These are phyloP conservation scores for Alcis repandata DNA, from an alignment of 2,888 invertebrate species.

Conservation along the genomic window DNA sequence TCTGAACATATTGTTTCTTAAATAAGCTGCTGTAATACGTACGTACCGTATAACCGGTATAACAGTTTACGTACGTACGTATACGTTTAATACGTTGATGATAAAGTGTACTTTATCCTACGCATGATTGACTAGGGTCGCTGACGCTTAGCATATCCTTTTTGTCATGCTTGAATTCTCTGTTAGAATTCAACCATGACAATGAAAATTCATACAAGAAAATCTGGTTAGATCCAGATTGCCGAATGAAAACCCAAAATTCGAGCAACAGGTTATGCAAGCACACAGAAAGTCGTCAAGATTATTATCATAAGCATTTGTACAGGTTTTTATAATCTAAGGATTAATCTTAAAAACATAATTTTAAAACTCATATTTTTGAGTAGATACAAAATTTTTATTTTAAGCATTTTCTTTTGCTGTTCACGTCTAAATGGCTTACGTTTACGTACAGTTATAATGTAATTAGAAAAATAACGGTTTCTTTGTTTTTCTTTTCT, in stretches of 20 bases:
- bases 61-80: too few species aligned
- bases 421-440: not conserved
- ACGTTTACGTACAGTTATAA: not conserved
- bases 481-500: too few species aligned
- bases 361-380: not conserved
- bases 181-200: conserved; percentile 22
- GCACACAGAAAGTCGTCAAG: not conserved
- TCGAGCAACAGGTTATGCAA: not conserved
- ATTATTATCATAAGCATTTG: not conserved
- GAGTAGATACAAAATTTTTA: too few species aligned
- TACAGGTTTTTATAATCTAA: not conserved
- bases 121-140: conserved; percentile 6
- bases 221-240: conserved; percentile 6
- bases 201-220: conserved; percentile 21
- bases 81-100: not conserved
- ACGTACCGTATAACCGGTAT: too few species aligned
- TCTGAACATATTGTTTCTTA: too few species aligned
- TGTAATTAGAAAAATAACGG: too few species aligned
- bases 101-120: not conserved
- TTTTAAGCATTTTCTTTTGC: not conserved
- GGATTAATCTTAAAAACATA: not conserved
- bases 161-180: conserved; percentile 24
- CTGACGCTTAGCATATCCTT: conserved; percentile 3
- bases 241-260: not conserved
- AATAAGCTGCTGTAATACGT: too few species aligned